These are phyloP conservation scores for Porites evermanni DNA, from an alignment of 92 coral and sea anemone genomes.

Conservation along the genomic window DNA sequence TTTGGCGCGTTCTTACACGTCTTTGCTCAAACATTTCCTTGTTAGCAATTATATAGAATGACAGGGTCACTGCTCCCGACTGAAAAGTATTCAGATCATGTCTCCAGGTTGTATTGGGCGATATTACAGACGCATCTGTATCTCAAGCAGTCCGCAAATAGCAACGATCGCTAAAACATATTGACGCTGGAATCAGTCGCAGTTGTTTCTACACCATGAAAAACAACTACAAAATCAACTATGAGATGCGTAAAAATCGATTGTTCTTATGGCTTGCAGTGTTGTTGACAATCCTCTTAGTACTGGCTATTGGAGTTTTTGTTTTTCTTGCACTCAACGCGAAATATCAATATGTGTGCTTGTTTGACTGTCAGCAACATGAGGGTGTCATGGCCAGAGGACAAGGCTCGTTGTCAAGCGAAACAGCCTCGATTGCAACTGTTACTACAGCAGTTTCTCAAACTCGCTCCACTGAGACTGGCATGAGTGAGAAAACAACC, in stretches of 20 bases:
- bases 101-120: not conserved
- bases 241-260: constrained; percentile 66
- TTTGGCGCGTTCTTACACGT: constrained; percentile 3
- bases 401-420: not conserved
- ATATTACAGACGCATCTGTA: constrained; percentile 5
- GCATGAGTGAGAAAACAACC: not conserved
- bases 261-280: constrained; percentile 74
- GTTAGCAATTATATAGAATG: constrained; percentile 7
- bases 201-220: not conserved
- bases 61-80: constrained; percentile 36
- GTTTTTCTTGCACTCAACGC: constrained; percentile 82
- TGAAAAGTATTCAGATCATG: constrained; percentile 6
- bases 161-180: not conserved
- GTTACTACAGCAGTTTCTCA: not conserved
- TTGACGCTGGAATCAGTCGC: not conserved
- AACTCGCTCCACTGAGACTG: not conserved
- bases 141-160: not conserved
- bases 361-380: constrained; percentile 67
- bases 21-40: not conserved
- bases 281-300: constrained; percentile 65
- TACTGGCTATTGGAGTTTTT: constrained; percentile 69
- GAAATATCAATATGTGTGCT: constrained; percentile 71
- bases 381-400: not conserved
- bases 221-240: constrained; percentile 20
- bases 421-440: not conserved